Evolutionary conservation across 2,113 vertebrate species (phyloP).

Genomic region (Alligator mississippiensis): DNA sequence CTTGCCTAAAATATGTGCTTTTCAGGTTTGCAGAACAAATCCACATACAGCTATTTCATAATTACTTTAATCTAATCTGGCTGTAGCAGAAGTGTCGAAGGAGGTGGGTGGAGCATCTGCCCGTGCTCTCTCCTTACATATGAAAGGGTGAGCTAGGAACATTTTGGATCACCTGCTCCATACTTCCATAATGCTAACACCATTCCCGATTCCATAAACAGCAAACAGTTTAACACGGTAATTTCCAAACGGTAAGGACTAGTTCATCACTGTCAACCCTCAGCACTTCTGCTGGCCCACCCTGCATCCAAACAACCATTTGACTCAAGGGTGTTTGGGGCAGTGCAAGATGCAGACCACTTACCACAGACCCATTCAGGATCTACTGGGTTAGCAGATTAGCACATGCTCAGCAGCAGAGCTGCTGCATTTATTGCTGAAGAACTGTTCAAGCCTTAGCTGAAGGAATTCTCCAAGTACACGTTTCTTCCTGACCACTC

Average conservation of each 20-base stretch:
- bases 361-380: too few relatives aligned
- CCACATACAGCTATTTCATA: constrained; percentile 66
- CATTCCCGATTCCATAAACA: background rate
- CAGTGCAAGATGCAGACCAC: too few relatives aligned
- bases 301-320: too few relatives aligned
- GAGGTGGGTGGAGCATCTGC: too few relatives aligned
- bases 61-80: constrained; percentile 63
- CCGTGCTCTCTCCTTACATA: too few relatives aligned
- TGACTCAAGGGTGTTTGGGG: too few relatives aligned
- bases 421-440: background rate
- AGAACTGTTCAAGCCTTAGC: background rate
- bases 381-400: background rate
- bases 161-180: background rate
- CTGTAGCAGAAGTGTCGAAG: background rate
- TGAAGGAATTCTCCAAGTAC: background rate
- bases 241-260: too few relatives aligned
- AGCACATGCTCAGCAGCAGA: background rate
- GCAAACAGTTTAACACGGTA: background rate
- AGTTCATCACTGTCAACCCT: too few relatives aligned
- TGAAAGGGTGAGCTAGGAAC: too few relatives aligned
- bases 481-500: background rate
- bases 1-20: constrained; percentile 63
- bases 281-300: too few relatives aligned
- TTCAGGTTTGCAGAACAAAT: constrained; percentile 33
- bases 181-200: background rate